These are phyloP conservation scores for Teleogryllus oceanicus DNA, from an alignment of 2,888 invertebrate genomes.

Conservation along the genomic window DNA sequence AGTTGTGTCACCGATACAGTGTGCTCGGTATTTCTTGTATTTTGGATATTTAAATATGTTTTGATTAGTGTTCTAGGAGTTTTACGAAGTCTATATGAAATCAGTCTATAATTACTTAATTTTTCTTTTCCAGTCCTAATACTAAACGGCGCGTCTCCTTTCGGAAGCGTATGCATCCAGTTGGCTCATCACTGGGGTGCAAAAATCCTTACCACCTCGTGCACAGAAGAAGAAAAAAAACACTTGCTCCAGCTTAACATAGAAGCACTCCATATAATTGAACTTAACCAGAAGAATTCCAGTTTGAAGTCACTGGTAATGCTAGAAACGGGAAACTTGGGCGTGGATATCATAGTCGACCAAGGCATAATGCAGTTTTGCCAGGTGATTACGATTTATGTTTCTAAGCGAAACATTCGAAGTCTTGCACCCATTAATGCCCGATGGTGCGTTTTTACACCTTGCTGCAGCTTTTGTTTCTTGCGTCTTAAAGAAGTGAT, in stretches of 20 bases:
- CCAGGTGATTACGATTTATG: no score
- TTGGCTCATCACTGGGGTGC: constrained; percentile 50
- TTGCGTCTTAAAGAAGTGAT: no score
- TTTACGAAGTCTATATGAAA: background rate
- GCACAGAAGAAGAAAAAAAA: constrained; percentile 46
- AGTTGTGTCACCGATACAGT: no score
- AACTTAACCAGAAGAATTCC: constrained; percentile 43
- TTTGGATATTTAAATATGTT: background rate
- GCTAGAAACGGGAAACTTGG: constrained; percentile 50
- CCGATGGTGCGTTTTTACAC: no score
- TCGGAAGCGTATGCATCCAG: constrained; percentile 48
- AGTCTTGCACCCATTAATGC: no score
- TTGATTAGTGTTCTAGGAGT: background rate
- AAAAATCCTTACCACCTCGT: constrained; percentile 48
- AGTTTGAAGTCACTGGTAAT: constrained; percentile 43
- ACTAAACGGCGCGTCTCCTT: constrained; percentile 48
- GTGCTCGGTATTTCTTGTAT: background rate
- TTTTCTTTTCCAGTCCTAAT: constrained; percentile 44
- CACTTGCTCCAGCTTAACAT: constrained; percentile 44
- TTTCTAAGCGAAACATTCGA: no score
- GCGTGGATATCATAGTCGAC: constrained; percentile 51
- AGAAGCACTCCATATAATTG: constrained; percentile 33
- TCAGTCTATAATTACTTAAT: background rate
- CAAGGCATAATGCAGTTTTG: constrained; percentile 40
- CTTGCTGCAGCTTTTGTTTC: no score